Percentiles rank a stretch among this genome's conserved stretches.
Evolutionary conservation across 2,888 invertebrate genomes (phyloP).

Genomic region (Himalopsyche anomala): DNA sequence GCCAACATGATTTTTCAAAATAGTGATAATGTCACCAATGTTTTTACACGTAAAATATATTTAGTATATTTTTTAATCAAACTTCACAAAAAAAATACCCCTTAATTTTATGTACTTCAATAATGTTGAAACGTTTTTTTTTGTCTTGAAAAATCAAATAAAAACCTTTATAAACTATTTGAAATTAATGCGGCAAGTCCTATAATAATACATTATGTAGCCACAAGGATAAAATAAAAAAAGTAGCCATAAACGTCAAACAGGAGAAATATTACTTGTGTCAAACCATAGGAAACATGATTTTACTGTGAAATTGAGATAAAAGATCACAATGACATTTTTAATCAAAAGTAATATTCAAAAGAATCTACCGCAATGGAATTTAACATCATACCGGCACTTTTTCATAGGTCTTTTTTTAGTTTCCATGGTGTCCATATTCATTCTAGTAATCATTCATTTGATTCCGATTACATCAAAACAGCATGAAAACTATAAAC

Average conservation of each 20-base stretch:
- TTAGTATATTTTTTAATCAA: too few species aligned
- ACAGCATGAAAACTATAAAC: conserved; percentile 74
- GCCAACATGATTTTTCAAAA: background rate
- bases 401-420: conserved; percentile 59
- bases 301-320: background rate
- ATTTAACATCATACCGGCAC: conserved; percentile 57
- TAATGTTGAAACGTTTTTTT: background rate
- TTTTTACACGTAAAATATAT: too few species aligned
- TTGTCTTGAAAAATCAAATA: conserved; percentile 33
- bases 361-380: conserved; percentile 56
- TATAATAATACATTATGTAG: too few species aligned
- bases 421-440: conserved; percentile 71
- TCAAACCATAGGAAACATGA: conserved; percentile 11
- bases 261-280: conserved; percentile 1
- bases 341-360: conserved; percentile 46
- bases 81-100: too few species aligned
- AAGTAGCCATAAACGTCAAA: background rate
- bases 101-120: too few species aligned
- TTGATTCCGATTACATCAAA: conserved; percentile 74
- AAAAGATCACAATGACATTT: conserved; percentile 53
- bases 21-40: too few species aligned
- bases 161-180: conserved; percentile 36
- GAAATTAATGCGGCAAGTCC: too few species aligned
- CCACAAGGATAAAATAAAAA: too few species aligned
- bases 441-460: conserved; percentile 76